Conservation (phyloP, 2,113 vertebrate genomes). For the Planiliza haematocheilus region DNA sequence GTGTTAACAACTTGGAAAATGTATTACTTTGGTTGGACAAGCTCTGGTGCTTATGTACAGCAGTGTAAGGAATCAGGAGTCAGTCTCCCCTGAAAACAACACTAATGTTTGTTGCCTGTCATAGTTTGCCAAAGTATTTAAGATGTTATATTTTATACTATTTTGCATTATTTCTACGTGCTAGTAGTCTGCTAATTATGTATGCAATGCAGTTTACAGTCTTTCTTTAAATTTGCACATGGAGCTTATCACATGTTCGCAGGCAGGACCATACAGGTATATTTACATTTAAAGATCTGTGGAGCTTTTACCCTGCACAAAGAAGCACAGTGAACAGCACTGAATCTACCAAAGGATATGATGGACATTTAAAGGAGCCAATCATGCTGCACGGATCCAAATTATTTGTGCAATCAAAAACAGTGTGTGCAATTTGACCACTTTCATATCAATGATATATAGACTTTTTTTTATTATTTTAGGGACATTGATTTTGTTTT, state of each 20-base stretch:
- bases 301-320: background rate
- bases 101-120: slow-evolving; percentile 32
- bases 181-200: slow-evolving; percentile 24
- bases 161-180: slow-evolving; percentile 50
- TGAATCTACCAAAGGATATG: slow-evolving; percentile 69
- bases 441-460: slow-evolving; percentile 8
- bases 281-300: no score
- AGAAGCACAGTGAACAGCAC: slow-evolving; percentile 30
- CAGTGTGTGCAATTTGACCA: background rate
- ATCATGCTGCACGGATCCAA: slow-evolving; percentile 1
- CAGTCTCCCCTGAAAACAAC: no score
- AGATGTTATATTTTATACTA: slow-evolving; percentile 46
- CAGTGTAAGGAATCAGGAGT: no score
- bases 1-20: no score
- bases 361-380: slow-evolving; percentile 14
- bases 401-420: slow-evolving; percentile 25
- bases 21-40: no score
- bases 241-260: slow-evolving; percentile 6
- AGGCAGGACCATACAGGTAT: background rate
- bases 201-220: background rate
- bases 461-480: slow-evolving; percentile 47
- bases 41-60: no score
- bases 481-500: slow-evolving; percentile 54
- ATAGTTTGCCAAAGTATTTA: slow-evolving; percentile 57
- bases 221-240: slow-evolving; percentile 36